Base-by-base conservation (phyloP, 2,797 vertebrate genomes). In the Melanotaenia pygmaea region DNA sequence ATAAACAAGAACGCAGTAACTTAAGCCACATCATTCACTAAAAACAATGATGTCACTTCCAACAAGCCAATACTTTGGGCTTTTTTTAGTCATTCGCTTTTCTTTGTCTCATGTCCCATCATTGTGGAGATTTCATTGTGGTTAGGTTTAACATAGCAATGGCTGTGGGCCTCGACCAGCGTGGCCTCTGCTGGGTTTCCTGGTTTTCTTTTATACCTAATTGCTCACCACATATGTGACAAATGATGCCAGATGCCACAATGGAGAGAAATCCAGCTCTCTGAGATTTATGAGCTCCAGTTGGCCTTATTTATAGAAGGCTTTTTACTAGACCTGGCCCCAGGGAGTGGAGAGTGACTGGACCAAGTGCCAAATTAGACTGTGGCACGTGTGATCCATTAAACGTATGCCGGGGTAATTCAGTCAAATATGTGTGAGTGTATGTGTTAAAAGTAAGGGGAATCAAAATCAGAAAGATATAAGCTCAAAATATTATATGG, bases 231-330 rank as follows among this genome's bases (percentile, higher is more conserved):
- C 91, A 92, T 82, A 90, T 90, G 91, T 91, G 91, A 94, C 90
- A 91, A 92, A 93, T 91, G 85, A 92, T 64, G 88, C 90, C 91
- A 92, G 89, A 91, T 93, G 88, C 87, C 89, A 90, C 70, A 87
- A 80, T 77, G 84, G 84, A 90, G 85, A 82, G 73, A 91, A 91
- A 89, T 74, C 64, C 85, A 87, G 86, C 77, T 76, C 82, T 77
- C 63, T 63, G 71, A 86, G 86, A 91, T 93, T 93, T 93, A 94
- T 88, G 84, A 89, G 85, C 76, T 79, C 71, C 66, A 88, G 75
- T 90, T 86, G 80, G 83, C 76, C 70, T 72, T 93, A 91, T 93
- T 94, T 92, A 92, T 92, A 89, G 84, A 82, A 75, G 30, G 63
- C 18, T 80, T 92, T 91, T 91, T 86, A 92, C 79, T 83, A 87